A percentile compares a stretch with the other conserved stretches of the same genome.
Conservation (phyloP, 2,888 invertebrate species). For the Lacanobia oleracea region DNA sequence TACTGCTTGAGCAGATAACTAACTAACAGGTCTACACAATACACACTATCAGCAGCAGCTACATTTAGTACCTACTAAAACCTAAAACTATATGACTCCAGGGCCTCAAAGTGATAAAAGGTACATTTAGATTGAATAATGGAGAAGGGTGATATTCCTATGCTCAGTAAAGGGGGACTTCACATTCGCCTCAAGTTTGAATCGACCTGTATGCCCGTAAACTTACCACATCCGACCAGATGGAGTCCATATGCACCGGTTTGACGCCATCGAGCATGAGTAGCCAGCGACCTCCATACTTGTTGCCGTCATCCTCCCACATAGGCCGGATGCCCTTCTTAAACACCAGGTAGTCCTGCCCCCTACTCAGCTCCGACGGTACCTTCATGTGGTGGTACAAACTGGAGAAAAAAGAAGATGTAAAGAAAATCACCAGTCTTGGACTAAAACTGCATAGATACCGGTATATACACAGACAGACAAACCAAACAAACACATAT, state of each 20-base stretch:
- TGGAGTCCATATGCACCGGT: constrained; percentile 91
- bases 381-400: constrained; percentile 96
- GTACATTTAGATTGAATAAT: no score
- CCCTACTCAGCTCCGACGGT: constrained; percentile 94
- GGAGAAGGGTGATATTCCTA: no score
- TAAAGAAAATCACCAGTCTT: no score
- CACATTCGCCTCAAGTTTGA: neutral
- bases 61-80: no score
- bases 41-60: no score
- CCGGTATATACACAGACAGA: no score
- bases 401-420: constrained; percentile 84
- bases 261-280: constrained; percentile 94
- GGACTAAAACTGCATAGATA: neutral
- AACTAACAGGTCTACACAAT: no score
- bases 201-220: neutral
- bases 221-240: constrained; percentile 95
- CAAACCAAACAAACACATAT: no score
- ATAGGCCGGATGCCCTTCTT: constrained; percentile 96
- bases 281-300: constrained; percentile 96
- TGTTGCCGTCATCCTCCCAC: constrained; percentile 98
- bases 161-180: no score
- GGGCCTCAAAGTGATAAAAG: no score
- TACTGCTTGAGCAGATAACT: no score
- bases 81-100: no score
- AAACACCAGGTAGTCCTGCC: constrained; percentile 95